These are phyloP conservation scores for Erpornis zantholeuca DNA, from an alignment of 2,113 vertebrate species.

Conservation along the genomic window DNA sequence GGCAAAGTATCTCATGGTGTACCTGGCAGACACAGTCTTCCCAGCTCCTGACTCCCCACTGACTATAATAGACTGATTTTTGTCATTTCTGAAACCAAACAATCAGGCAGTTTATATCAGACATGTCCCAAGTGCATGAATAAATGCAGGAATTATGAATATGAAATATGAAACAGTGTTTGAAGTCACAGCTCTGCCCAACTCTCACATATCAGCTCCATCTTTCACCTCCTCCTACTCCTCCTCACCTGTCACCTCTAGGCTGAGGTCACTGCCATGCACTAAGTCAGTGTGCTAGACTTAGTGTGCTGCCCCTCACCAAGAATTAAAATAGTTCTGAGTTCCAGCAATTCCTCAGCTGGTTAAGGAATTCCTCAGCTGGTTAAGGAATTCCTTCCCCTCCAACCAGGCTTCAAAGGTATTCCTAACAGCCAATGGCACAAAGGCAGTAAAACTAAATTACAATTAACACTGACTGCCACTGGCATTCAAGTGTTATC, in stretches of 20 bases:
- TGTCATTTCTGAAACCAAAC: slow-evolving; percentile 82
- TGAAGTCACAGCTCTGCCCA: neutral
- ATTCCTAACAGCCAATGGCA: neutral
- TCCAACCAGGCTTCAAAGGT: neutral
- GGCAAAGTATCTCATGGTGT: slow-evolving; percentile 96
- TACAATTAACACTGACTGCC: neutral
- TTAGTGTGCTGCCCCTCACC: neutral
- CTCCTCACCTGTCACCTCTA: neutral
- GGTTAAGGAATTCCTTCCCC: neutral
- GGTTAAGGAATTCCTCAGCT: neutral
- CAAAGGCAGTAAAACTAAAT: neutral
- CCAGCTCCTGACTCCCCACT: slow-evolving; percentile 97
- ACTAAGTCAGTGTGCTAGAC: neutral
- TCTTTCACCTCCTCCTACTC: neutral
- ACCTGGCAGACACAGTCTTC: slow-evolving; percentile 95
- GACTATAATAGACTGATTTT: slow-evolving; percentile 95
- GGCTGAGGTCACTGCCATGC: neutral
- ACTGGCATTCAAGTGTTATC: neutral
- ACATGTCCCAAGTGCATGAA: neutral
- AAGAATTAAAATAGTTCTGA: neutral
- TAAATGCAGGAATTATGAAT: neutral
- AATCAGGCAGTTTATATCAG: neutral
- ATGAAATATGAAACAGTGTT: neutral
- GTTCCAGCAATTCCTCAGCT: neutral
- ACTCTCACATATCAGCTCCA: neutral